Percentiles rank a stretch among this genome's conserved stretches.
These are phyloP conservation scores for Triplophysa rosa DNA, from an alignment of 2,113 vertebrate genomes.

Conservation along the genomic window DNA sequence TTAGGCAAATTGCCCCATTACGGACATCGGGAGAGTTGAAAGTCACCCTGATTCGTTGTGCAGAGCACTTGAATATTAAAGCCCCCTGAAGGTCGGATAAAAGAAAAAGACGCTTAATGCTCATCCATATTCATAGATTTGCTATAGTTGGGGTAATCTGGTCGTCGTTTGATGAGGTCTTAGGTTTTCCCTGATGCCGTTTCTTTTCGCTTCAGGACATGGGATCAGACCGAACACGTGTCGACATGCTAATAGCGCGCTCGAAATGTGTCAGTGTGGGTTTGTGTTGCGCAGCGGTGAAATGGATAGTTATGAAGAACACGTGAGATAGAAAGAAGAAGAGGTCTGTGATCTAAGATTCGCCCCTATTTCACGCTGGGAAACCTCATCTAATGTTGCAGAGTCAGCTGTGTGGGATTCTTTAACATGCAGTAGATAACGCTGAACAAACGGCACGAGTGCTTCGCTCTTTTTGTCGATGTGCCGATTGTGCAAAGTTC, in stretches of 20 bases:
- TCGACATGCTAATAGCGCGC: slow-evolving; percentile 26
- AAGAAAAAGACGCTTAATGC: slow-evolving; percentile 63
- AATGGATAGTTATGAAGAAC: background rate
- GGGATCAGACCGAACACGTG: slow-evolving; percentile 32
- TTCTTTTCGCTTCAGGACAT: slow-evolving; percentile 36
- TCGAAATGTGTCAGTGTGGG: background rate
- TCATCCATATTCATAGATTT: slow-evolving; percentile 74
- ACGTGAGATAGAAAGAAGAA: background rate
- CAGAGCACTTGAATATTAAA: slow-evolving; percentile 65
- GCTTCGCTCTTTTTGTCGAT: background rate
- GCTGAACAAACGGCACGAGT: background rate
- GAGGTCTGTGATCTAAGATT: slow-evolving; percentile 13
- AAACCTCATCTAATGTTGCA: slow-evolving; percentile 21
- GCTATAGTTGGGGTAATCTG: slow-evolving; percentile 68
- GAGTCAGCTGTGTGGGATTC: slow-evolving; percentile 2
- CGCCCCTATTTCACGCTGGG: slow-evolving; percentile 8
- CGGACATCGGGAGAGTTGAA: slow-evolving; percentile 66
- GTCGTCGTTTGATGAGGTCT: slow-evolving; percentile 67
- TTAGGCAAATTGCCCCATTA: slow-evolving; percentile 63
- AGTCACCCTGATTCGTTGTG: slow-evolving; percentile 65
- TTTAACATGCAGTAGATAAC: slow-evolving; percentile 18
- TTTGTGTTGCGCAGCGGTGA: slow-evolving; percentile 39
- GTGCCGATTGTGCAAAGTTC: slow-evolving; percentile 14
- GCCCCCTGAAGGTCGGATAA: slow-evolving; percentile 64
- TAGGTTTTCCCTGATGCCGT: slow-evolving; percentile 43